Evolutionary conservation across 2,888 invertebrate species (phyloP).

Genomic region (Lasioglossum leucozonium): DNA sequence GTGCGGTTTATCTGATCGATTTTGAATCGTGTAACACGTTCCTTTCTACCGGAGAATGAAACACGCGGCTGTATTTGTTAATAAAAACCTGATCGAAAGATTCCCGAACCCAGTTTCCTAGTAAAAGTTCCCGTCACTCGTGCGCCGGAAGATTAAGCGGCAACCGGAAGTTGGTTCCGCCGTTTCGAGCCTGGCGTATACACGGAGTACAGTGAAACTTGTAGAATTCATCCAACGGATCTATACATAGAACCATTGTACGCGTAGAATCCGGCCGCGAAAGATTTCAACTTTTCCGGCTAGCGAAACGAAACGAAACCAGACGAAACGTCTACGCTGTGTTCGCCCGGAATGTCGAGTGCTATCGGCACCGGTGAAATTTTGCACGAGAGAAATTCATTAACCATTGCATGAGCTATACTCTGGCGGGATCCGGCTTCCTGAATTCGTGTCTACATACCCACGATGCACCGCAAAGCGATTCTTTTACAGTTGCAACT

Average conservation of each 20-base stretch:
- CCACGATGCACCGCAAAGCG: background rate
- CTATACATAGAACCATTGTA: background rate
- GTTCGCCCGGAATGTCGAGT: background rate
- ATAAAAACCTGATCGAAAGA: background rate
- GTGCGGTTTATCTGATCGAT: background rate
- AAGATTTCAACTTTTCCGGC: background rate
- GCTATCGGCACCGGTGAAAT: background rate
- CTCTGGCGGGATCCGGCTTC: background rate
- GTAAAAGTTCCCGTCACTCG: background rate
- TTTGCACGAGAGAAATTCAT: background rate
- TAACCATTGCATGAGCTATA: background rate
- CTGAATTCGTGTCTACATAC: background rate
- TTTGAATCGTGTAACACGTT: background rate
- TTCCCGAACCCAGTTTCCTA: background rate
- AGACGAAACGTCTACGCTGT: background rate
- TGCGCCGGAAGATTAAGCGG: background rate
- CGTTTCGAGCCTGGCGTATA: background rate
- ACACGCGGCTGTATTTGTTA: background rate
- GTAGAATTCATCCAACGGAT: background rate
- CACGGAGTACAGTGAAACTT: background rate
- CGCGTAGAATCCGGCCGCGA: background rate
- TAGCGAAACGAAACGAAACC: background rate
- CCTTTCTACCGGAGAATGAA: background rate
- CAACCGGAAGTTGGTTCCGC: background rate
- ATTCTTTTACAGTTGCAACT: background rate